Evolutionary conservation across 2,888 invertebrate species (phyloP).

Genomic region (Sinotaia quadrata): DNA sequence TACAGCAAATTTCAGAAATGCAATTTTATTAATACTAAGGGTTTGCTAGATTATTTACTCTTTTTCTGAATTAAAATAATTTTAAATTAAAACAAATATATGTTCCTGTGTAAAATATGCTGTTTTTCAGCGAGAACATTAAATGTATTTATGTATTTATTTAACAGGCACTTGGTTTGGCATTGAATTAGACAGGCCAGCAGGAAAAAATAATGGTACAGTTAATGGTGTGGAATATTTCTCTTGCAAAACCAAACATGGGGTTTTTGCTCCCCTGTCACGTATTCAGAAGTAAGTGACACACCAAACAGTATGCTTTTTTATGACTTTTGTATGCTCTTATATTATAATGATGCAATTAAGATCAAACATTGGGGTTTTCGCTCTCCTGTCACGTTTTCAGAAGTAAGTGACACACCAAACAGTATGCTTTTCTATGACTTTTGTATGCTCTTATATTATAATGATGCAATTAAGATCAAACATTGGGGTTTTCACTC

Average conservation of each 20-base stretch:
- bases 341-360: too few species aligned
- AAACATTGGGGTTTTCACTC: conserved; percentile 72
- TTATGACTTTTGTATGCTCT: not conserved
- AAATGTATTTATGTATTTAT: too few species aligned
- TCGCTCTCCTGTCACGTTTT: not conserved
- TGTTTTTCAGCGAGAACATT: too few species aligned
- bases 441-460: not conserved
- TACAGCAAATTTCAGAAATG: too few species aligned
- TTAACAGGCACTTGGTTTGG: conserved; percentile 73
- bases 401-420: conserved; percentile 1
- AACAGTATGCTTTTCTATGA: not conserved
- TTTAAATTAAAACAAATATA: too few species aligned
- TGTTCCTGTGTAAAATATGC: too few species aligned
- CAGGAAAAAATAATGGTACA: conserved; percentile 71
- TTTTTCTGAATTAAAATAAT: too few species aligned
- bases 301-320: not conserved
- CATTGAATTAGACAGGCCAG: conserved; percentile 70
- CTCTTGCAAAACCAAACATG: conserved; percentile 67
- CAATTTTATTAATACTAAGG: too few species aligned
- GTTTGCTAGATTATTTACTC: too few species aligned
- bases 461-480: conserved; percentile 39
- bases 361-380: conserved; percentile 34
- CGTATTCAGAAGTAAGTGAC: conserved; percentile 69
- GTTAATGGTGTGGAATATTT: conserved; percentile 70
- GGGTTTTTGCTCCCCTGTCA: conserved; percentile 71